Evolutionary conservation across 1,140 invertebrate genomes (phyloP), one percentile per base, ranked within the genome.

Genomic region (Drosophila sp.): DNA sequence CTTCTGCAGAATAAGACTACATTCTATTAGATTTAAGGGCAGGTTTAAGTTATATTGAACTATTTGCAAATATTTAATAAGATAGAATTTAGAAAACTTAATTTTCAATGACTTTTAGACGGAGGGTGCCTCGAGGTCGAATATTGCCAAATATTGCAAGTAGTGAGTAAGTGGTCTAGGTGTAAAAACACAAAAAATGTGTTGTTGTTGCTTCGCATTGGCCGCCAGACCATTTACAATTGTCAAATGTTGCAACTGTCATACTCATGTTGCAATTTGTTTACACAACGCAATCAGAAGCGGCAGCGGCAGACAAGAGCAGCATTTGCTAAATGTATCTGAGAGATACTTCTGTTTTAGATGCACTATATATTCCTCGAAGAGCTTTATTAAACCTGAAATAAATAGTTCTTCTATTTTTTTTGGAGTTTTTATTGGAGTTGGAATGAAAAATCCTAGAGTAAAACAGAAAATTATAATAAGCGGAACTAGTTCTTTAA

Each of bases 221-320:
- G 57, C 35, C 60, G 76, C 67, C 76, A 70, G 30, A 80, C 80
- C 80, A 89, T 89, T 89, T 89, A 81, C 85, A 90, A 89, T 89
- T 89, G 85, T 89, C 85, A 89, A 85, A 81, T 64, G 72, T 64
- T 68, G 74, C 44, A 50, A 35, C 85, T 89, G 85, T 89, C 85
- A 90, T 89, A 50, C 44, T 50, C 44, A 90, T 71, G 85, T 90
- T 85, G 85, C 86, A 89, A 89, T 89, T 89, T 89, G 85, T 89
- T 89, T 90, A 90, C 85, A 87, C 80, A 71, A 74, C 79, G 54
- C 38, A 35, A 38, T 33, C 25, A 56, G 35, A 68, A 55, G 8
- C 25, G 29, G 41, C 41, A 58, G 57, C n/a, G 23, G 6, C 60
- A 58, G 54, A 41, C 25, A 41, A 58, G 32, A 50, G 62, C 40